Base-by-base conservation (phyloP, 2,797 vertebrate genomes). In the Anguilla megastoma region DNA sequence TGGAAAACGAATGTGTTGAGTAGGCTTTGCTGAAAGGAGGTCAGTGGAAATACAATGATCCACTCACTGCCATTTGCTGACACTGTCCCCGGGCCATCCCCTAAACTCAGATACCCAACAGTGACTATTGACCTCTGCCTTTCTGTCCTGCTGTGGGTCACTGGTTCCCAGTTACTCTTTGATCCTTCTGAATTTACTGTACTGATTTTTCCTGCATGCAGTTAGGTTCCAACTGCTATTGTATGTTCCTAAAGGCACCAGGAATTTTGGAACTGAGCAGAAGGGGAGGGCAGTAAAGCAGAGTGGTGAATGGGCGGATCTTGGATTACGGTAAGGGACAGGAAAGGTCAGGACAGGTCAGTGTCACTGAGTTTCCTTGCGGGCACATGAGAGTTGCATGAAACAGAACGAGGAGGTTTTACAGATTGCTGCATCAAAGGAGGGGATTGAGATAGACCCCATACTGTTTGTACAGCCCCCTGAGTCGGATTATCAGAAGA, bases 401-500 rank as follows among this genome's bases (percentile, higher is more conserved):
- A 56, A 84, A 56, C 50, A 54, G 45, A 54, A 30, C 5, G 0
- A 30, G 82, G 82, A 48, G 50, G 82, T 84, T 56, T 84, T 27
- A 30, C 50, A 54, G 48, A 30, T 54, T 54, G 21, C 52, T 33
- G 27, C n/a, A 56, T 54, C 18, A 84, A 52, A 82, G 27, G 50
- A 27, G 83, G 83, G 30, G 52, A 54, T 84, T n/a, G 82, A 52
- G 76, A 45, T 10, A 50, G 79, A 82, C 79, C 79, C 4, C 9
- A 27, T 50, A 48, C 79, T 82, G 79, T 82, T 82, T 50, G 41
- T 48, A n/a, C 79, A 48, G 79, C 79, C 45, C 74, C 74, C 79
- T 82, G 79, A 82, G 79, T 82, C 6, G 79, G 79, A 82, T 48
- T 82, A 48, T 24, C 79, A 24, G 24, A n/a, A 82, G 79, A n/a